phyloP scores from a whole-genome alignment of 2,888 invertebrate genomes.

The Sarcophaga rosellei region DNA sequence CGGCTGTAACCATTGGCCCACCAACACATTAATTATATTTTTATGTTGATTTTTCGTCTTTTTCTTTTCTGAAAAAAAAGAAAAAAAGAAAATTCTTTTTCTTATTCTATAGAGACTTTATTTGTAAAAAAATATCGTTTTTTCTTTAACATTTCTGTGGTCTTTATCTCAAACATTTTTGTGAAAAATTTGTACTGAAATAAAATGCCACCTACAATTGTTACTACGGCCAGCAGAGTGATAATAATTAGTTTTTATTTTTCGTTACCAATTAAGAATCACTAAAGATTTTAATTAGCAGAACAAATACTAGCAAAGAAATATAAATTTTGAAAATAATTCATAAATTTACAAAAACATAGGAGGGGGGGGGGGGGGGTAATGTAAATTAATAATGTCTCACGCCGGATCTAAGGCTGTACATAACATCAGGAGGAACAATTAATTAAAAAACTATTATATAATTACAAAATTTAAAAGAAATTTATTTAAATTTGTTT shows the following conservation, averaged over 20 bases:
- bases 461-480: too few relatives aligned
- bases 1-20: slow-evolving; percentile 49
- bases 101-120: not conserved
- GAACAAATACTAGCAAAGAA: not conserved
- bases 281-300: slow-evolving; percentile 15
- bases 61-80: not conserved
- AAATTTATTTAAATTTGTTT: too few relatives aligned
- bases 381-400: too few relatives aligned
- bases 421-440: too few relatives aligned
- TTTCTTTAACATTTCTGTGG: slow-evolving; percentile 25
- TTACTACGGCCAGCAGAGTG: slow-evolving; percentile 4
- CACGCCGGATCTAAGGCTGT: too few relatives aligned
- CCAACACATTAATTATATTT: slow-evolving; percentile 67
- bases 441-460: too few relatives aligned
- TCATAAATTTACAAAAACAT: too few relatives aligned
- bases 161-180: slow-evolving; percentile 34
- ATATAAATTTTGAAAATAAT: too few relatives aligned
- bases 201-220: slow-evolving; percentile 37
- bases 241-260: slow-evolving; percentile 12
- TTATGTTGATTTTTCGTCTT: not conserved
- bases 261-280: slow-evolving; percentile 33
- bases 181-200: slow-evolving; percentile 2
- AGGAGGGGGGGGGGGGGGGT: too few relatives aligned
- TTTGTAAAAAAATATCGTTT: slow-evolving; percentile 4
- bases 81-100: not conserved